Base-by-base conservation (phyloP, 2,113 vertebrate genomes). In the Tringa solitaria region DNA sequence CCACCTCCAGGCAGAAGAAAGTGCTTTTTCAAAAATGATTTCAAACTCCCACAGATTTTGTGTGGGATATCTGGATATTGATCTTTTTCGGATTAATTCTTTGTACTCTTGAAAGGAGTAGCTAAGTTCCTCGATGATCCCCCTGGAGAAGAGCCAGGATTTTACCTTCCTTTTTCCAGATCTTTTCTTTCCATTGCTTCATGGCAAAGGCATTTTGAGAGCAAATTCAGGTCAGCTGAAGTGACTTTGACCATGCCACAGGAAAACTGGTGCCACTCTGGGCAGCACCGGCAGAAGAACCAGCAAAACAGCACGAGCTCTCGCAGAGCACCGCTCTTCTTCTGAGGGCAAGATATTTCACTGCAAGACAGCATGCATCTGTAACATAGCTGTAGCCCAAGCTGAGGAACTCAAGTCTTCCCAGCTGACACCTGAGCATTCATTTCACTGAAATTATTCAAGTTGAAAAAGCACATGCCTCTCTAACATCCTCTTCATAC, bases 271-370 rank as follows among this genome's bases (percentile, higher is more conserved):
- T 54, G n/a, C 19, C 10, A 10, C 14, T 72, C 21, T 4, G 24
- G 24, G 33, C 39, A 65, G 33, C 70, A 60, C 19, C 2, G 0
- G 45, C 32, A 75, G 51, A 54, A 84, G 60, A 78, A 26, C 3
- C 64, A 75, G 26, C 0, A 0, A 28, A 78, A 64, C 0, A 0
- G 10, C 1, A 26, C 1, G 1, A 28, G 13, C 51, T 60, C 12
- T 68, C 39, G 41, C 33, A 4, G 35, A 72, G 23, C 33, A 12
- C 43, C 50, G 27, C 35, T 80, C 21, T 54, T 30, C 67, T 91
- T 73, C 64, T 87, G 64, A 33, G 53, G 18, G 61, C 39, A 32
- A 45, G 63, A 35, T 17, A 23, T 41, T 37, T 28, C 1, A 0
- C 53, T 61, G 70, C 17, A 9, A 48, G 35, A 65, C 45, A 53